phyloP scores from a whole-genome alignment of 2,888 invertebrate genomes.

The Catocala fraxini region DNA sequence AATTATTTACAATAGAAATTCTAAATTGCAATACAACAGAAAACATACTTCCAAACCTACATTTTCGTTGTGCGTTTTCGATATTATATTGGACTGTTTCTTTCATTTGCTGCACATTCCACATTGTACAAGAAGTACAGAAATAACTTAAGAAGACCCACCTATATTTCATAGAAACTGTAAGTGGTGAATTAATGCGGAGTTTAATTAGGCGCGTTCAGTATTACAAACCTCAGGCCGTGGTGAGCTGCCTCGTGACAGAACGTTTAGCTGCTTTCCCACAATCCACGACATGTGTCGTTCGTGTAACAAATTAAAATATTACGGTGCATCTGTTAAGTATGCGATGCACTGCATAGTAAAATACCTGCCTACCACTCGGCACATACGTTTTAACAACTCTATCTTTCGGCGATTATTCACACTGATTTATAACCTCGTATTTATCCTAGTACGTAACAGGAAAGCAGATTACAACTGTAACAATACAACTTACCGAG shows the following conservation, averaged over 20 bases:
- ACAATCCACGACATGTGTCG: slow-evolving; percentile 46
- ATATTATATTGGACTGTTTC: too few relatives aligned
- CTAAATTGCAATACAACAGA: too few relatives aligned
- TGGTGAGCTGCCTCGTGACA: slow-evolving; percentile 58
- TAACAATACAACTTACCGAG: slow-evolving; percentile 17
- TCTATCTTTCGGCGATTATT: slow-evolving; percentile 67
- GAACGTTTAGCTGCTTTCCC: slow-evolving; percentile 56
- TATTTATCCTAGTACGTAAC: slow-evolving; percentile 50
- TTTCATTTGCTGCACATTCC: too few relatives aligned
- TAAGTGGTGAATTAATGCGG: slow-evolving; percentile 45
- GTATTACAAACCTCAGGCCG: slow-evolving; percentile 48
- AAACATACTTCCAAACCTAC: too few relatives aligned
- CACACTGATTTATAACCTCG: slow-evolving; percentile 69
- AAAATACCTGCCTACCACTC: slow-evolving; percentile 36
- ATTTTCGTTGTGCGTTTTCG: too few relatives aligned
- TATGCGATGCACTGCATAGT: slow-evolving; percentile 66
- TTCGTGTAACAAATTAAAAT: slow-evolving; percentile 76
- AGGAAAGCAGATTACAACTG: slow-evolving; percentile 50
- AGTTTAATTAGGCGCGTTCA: slow-evolving; percentile 44
- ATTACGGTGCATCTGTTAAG: slow-evolving; percentile 75
- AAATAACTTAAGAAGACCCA: neutral
- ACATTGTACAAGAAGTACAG: neutral
- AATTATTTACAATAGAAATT: too few relatives aligned
- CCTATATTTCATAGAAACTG: slow-evolving; percentile 50
- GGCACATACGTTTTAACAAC: slow-evolving; percentile 54